Percentiles rank a stretch among this genome's conserved stretches.
Evolutionary conservation across 2,888 invertebrate genomes (phyloP).

Genomic region (Drosophila suboccidentalis): DNA sequence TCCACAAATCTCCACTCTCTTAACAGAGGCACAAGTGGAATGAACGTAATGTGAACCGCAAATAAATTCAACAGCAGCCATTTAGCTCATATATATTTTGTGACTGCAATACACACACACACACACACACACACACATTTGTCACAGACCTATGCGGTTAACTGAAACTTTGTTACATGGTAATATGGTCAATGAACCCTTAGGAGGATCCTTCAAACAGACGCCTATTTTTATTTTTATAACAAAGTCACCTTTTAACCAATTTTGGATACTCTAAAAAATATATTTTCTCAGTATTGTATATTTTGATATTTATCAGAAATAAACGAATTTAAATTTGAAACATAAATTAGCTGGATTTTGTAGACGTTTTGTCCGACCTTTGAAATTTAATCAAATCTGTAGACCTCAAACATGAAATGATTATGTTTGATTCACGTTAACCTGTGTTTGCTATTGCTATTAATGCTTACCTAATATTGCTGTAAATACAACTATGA

Average conservation of each 20-base stretch:
- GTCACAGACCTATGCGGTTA: neutral
- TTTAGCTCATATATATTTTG: conserved; percentile 51
- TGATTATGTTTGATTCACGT: neutral
- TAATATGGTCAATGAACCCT: conserved; percentile 16
- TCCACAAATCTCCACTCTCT: conserved; percentile 2
- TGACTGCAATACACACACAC: conserved; percentile 28
- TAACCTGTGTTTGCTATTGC: too few relatives aligned
- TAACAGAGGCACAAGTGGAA: conserved; percentile 22
- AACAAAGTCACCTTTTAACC: neutral
- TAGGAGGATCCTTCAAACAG: neutral
- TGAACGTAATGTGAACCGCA: conserved; percentile 55
- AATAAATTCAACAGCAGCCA: conserved; percentile 71
- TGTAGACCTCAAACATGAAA: neutral
- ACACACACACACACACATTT: conserved; percentile 14
- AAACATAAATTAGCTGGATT: too few relatives aligned
- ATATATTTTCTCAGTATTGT: neutral
- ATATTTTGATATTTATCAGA: too few relatives aligned
- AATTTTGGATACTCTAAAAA: neutral
- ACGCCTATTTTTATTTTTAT: neutral
- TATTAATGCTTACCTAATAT: conserved; percentile 6
- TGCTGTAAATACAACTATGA: conserved; percentile 9
- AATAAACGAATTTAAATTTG: too few relatives aligned
- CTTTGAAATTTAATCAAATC: neutral
- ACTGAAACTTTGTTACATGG: conserved; percentile 4
- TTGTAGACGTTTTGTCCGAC: too few relatives aligned